Percentiles rank a stretch among this genome's conserved stretches.
phyloP scores from a whole-genome alignment of 2,888 invertebrate genomes.

The Drosophila bunnanda region DNA sequence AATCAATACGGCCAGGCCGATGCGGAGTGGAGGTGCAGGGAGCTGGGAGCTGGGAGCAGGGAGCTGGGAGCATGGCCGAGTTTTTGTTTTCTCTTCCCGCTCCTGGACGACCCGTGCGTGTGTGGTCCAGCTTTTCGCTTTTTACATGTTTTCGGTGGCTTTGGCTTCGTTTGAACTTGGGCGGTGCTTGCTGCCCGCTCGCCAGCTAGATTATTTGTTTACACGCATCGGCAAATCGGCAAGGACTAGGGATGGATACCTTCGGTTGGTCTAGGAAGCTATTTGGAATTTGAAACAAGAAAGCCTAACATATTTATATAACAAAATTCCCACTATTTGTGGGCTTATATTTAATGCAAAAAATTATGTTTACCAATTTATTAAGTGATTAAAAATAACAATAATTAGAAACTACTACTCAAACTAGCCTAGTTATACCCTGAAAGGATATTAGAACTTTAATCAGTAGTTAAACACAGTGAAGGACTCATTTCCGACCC shows the following conservation, averaged over 20 bases:
- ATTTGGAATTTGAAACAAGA: not conserved
- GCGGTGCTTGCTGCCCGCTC: slow-evolving; percentile 25
- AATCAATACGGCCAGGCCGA: slow-evolving; percentile 70
- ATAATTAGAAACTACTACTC: no score
- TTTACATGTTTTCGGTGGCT: slow-evolving; percentile 68
- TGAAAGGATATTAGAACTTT: no score
- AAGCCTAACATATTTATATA: not conserved
- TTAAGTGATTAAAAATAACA: no score
- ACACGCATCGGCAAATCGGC: slow-evolving; percentile 64
- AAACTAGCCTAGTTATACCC: no score
- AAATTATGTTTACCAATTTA: not conserved
- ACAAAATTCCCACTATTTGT: not conserved
- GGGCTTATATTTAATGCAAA: not conserved
- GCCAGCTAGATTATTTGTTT: slow-evolving; percentile 73
- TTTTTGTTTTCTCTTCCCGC: slow-evolving; percentile 38
- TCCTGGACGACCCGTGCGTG: slow-evolving; percentile 48
- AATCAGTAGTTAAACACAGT: no score
- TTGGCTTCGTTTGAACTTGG: slow-evolving; percentile 74
- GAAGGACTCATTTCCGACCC: no score
- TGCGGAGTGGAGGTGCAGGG: slow-evolving; percentile 5
- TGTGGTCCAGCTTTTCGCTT: slow-evolving; percentile 61
- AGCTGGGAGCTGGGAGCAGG: not conserved
- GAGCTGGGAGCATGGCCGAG: slow-evolving; percentile 39
- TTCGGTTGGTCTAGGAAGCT: not conserved
- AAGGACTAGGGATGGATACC: slow-evolving; percentile 36